Percentiles rank a stretch among this genome's conserved stretches.
phyloP scores from a whole-genome alignment of 2,797 vertebrate species.

The Spinibarbus caldwelli region DNA sequence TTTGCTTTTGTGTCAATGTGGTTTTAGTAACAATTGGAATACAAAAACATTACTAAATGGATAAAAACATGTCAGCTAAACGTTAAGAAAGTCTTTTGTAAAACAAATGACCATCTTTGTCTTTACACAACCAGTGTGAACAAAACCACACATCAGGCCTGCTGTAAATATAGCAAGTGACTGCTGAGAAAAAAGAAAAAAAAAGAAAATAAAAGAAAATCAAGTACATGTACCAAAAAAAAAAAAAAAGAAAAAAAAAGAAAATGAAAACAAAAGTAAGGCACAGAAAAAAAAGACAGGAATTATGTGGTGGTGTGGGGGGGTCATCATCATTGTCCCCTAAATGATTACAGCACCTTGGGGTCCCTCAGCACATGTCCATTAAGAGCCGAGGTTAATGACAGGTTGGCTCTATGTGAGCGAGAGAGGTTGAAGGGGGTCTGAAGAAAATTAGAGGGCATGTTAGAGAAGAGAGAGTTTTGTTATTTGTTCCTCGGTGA shows the following conservation, averaged over 20 bases:
- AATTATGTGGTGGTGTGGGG: slow-evolving; percentile 54
- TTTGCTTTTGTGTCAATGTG: background rate
- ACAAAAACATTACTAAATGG: background rate
- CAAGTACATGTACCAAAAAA: no score
- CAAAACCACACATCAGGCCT: background rate
- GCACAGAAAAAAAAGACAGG: slow-evolving; percentile 51
- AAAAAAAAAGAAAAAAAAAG: background rate
- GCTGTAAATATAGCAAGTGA: background rate
- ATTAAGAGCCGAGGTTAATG: slow-evolving; percentile 78
- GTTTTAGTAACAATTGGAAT: background rate
- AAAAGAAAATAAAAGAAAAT: slow-evolving; percentile 51
- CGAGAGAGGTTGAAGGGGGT: slow-evolving; percentile 56
- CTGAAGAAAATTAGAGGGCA: slow-evolving; percentile 70
- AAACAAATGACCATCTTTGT: slow-evolving; percentile 57
- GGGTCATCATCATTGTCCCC: slow-evolving; percentile 62
- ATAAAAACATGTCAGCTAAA: slow-evolving; percentile 7
- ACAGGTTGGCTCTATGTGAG: slow-evolving; percentile 68
- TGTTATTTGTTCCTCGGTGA: slow-evolving; percentile 55
- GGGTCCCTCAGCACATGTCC: slow-evolving; percentile 74
- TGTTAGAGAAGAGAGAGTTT: slow-evolving; percentile 64
- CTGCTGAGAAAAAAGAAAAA: background rate
- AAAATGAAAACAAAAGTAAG: background rate
- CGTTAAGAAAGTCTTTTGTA: slow-evolving; percentile 43
- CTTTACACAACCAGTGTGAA: background rate
- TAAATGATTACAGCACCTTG: slow-evolving; percentile 70